Conservation (phyloP, 2,113 vertebrate genomes). For the Machaerirhynchus nigripectus region DNA sequence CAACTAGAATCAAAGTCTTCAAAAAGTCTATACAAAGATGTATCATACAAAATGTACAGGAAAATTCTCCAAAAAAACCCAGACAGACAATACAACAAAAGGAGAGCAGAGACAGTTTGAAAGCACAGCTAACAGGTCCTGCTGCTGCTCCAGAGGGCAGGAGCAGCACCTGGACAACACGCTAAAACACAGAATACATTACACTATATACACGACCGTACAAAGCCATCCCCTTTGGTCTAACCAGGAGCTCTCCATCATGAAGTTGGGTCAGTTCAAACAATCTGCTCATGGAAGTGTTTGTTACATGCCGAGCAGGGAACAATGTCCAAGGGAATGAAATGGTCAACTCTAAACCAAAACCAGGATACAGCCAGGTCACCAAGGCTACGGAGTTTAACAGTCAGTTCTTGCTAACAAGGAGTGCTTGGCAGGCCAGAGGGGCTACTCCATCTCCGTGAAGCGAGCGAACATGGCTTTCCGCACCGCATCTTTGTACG, state of each 20-base stretch:
- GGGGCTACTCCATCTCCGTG: slow-evolving; percentile 89
- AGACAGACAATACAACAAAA: slow-evolving; percentile 64
- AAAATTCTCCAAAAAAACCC: slow-evolving; percentile 67
- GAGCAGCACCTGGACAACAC: background rate
- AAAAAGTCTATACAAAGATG: slow-evolving; percentile 83
- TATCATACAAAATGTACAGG: slow-evolving; percentile 83
- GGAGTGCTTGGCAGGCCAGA: background rate
- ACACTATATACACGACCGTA: slow-evolving; percentile 72
- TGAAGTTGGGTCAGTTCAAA: slow-evolving; percentile 9
- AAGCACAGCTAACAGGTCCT: slow-evolving; percentile 54
- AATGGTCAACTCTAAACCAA: slow-evolving; percentile 57
- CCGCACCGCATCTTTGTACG: slow-evolving; percentile 95
- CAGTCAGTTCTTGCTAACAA: slow-evolving; percentile 39
- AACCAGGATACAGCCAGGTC: slow-evolving; percentile 46
- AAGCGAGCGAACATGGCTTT: slow-evolving; percentile 99
- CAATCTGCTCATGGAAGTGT: slow-evolving; percentile 29
- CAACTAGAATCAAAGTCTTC: slow-evolving; percentile 80
- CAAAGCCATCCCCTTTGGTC: slow-evolving; percentile 43
- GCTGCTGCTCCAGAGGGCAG: background rate
- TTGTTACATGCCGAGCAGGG: slow-evolving; percentile 14
- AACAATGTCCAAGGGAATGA: slow-evolving; percentile 49
- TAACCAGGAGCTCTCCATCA: slow-evolving; percentile 53
- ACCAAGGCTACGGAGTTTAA: slow-evolving; percentile 45
- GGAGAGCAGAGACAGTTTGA: slow-evolving; percentile 52
- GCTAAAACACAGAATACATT: slow-evolving; percentile 61